A percentile compares a stretch with the other conserved stretches of the same genome.
Conservation (phyloP, 2,113 vertebrate species). For the Lophura nycthemera region DNA sequence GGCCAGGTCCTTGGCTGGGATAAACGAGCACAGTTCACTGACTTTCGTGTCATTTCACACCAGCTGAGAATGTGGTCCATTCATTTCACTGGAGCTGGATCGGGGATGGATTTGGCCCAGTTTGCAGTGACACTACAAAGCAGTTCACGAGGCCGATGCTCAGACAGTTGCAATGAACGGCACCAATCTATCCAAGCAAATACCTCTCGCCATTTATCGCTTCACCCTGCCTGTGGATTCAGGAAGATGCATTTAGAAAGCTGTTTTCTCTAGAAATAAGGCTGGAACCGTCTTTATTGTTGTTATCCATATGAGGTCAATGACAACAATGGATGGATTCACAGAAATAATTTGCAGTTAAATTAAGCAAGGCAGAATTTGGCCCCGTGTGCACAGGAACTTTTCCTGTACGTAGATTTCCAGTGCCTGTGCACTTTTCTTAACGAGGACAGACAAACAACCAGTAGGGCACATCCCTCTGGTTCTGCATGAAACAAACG, state of each 20-base stretch:
- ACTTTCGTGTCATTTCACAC: not conserved
- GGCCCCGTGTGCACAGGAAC: not conserved
- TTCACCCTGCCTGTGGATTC: conserved; percentile 42
- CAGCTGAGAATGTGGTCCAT: conserved; percentile 34
- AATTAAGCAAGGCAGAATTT: conserved; percentile 1
- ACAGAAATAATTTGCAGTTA: not conserved
- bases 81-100: conserved; percentile 46
- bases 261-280: not conserved
- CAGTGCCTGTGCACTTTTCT: not conserved
- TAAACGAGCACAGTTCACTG: not conserved
- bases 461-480: not conserved
- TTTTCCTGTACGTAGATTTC: not conserved
- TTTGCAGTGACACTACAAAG: not conserved
- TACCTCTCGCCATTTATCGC: conserved; percentile 48
- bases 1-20: conserved; percentile 41
- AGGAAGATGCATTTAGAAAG: conserved; percentile 28
- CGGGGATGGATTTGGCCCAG: not conserved
- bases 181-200: not conserved
- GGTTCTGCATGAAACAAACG: not conserved
- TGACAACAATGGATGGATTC: not conserved
- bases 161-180: not conserved
- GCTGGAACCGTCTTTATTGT: not conserved
- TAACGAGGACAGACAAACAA: not conserved
- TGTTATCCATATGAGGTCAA: not conserved
- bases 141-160: not conserved